phyloP scores from a whole-genome alignment of 2,113 vertebrate genomes.

The Periophthalmus modestus region DNA sequence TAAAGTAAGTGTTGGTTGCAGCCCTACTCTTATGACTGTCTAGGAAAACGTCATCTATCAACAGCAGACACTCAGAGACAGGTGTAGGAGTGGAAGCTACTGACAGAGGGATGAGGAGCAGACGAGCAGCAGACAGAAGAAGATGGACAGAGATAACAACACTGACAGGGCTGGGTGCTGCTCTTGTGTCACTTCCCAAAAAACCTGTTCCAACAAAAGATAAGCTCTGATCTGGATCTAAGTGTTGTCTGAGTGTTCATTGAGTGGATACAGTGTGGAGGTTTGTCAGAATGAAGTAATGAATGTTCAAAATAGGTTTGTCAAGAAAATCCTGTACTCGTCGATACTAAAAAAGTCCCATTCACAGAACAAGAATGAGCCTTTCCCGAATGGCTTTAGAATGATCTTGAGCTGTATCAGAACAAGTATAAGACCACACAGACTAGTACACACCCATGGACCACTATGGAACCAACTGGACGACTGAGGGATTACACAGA shows the following conservation, averaged over 20 bases:
- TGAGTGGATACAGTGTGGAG: neutral
- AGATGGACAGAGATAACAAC: constrained; percentile 4
- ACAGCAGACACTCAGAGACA: neutral
- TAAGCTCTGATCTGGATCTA: neutral
- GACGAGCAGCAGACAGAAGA: neutral
- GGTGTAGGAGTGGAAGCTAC: neutral
- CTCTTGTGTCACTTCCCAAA: neutral
- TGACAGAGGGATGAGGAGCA: neutral
- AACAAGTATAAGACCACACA: too few relatives aligned
- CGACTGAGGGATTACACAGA: too few relatives aligned
- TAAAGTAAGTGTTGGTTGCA: too few relatives aligned
- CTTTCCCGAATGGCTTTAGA: too few relatives aligned
- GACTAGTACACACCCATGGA: too few relatives aligned
- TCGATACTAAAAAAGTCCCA: too few relatives aligned
- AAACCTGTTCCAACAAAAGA: neutral
- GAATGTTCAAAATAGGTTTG: too few relatives aligned
- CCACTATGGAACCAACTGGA: too few relatives aligned
- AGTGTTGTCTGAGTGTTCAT: neutral
- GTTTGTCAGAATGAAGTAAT: too few relatives aligned
- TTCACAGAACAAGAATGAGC: too few relatives aligned
- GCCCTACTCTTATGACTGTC: neutral
- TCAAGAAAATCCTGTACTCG: too few relatives aligned
- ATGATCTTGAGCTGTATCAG: too few relatives aligned
- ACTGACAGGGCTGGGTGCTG: constrained; percentile 2
- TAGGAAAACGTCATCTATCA: neutral